Base-by-base conservation (phyloP, 1,140 invertebrate genomes). In the Drosophila athabasca region DNA sequence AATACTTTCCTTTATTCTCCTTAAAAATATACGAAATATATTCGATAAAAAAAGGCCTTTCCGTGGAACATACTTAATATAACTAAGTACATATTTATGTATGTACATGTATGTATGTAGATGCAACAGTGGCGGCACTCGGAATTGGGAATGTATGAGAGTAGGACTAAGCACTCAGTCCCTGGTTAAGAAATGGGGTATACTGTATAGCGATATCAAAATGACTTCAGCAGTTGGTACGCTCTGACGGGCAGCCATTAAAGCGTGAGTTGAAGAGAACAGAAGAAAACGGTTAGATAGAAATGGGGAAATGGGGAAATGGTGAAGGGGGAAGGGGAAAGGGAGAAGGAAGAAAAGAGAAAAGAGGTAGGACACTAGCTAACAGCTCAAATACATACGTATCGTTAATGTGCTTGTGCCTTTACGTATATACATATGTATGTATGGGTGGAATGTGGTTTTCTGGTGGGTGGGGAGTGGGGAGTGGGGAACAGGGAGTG, bases 341-440 rank as follows among this genome's bases (percentile, higher is more conserved):
- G n/a, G n/a, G 6, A 13, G 4, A 15, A 6, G 6, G 5, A 1
- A 7, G 17, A 15, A 19, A 2, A 22, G 26, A 17, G 51, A 22
- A 19, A 5, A 15, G 19, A 29, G 52, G 48, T 52, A 53, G 46
- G 64, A 69, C 76, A 68, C 65, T 72, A 79, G 76, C 66, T 75
- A 72, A 76, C 71, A 87, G 74, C 43, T 46, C 65, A 65, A 61
- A 76, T 60, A 69, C 65, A 76, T 69, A 60, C 76, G 67, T 66
- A 79, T 39, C 78, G 83, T 76, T 85, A 85, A 85, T 85, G 82
- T 87, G 82, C 59, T 62, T 79, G 62, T 51, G 49, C 52, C 48
- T 67, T 69, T 5, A 0, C 24, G 5, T 26, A 26, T 55, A 43
- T 68, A 19, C 17, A 19, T 5, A 0, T 5, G 5, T 26, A 26